A percentile compares a stretch with the other conserved stretches of the same genome.
phyloP scores from a whole-genome alignment of 2,113 vertebrate genomes.

The Cephalophus harveyi region DNA sequence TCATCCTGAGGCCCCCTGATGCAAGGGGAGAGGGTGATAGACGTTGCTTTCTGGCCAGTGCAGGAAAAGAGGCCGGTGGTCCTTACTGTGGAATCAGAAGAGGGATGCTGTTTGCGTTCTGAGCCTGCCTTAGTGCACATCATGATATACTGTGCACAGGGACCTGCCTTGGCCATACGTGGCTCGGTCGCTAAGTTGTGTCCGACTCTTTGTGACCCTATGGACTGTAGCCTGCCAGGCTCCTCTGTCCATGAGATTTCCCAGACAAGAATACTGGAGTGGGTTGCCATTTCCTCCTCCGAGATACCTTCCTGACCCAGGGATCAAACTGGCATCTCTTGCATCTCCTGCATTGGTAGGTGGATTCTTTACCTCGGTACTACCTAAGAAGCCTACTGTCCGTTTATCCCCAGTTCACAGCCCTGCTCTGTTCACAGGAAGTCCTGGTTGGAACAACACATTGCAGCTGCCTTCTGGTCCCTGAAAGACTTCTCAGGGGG shows the following conservation, averaged over 20 bases:
- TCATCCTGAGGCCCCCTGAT: accelerated
- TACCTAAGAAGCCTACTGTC: not conserved
- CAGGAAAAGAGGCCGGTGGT: not conserved
- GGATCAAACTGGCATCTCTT: not conserved
- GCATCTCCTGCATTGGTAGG: not conserved
- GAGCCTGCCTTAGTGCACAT: not conserved
- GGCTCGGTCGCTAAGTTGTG: not conserved
- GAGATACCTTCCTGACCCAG: not conserved
- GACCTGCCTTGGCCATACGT: accelerated
- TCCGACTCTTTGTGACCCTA: not conserved
- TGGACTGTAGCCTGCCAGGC: not conserved
- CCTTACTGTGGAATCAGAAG: not conserved
- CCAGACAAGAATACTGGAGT: not conserved
- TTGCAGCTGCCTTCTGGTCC: not conserved
- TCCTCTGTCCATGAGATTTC: not conserved
- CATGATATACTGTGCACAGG: accelerated
- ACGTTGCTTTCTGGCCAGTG: not conserved
- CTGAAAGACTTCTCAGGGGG: not conserved
- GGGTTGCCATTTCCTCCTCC: not conserved
- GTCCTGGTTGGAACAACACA: not conserved
- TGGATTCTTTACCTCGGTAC: not conserved
- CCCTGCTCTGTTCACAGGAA: not conserved
- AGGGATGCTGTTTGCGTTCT: not conserved
- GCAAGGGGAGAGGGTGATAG: not conserved
- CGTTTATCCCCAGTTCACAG: accelerated